Percentiles rank a stretch among this genome's conserved stretches.
Conservation (phyloP, 2,888 invertebrate genomes). For the Cheilosia impressa region DNA sequence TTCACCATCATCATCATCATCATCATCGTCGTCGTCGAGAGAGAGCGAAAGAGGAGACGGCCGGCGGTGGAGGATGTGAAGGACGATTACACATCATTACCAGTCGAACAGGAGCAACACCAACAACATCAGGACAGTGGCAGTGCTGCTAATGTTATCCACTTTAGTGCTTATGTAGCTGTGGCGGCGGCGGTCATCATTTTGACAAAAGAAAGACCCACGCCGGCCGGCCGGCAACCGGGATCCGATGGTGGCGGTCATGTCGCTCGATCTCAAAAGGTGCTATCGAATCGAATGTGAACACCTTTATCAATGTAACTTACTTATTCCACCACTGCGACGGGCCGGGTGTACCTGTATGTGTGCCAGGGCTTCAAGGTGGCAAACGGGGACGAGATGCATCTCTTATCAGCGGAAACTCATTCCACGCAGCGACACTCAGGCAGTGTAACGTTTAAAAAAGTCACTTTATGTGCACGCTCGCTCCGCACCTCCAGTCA, state of each 20-base stretch:
- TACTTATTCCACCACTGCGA: conserved; percentile 63
- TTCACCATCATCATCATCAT: conserved; percentile 76
- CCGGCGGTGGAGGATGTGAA: conserved; percentile 45
- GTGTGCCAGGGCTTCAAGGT: conserved; percentile 64
- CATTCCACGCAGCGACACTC: conserved; percentile 73
- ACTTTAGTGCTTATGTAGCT: conserved; percentile 61
- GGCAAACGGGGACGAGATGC: conserved; percentile 54
- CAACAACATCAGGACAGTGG: conserved; percentile 39
- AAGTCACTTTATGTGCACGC: conserved; percentile 64
- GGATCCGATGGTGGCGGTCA: conserved; percentile 63
- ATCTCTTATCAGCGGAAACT: conserved; percentile 67
- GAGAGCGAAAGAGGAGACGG: conserved; percentile 21
- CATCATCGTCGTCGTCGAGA: neutral
- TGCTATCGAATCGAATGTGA: conserved; percentile 76
- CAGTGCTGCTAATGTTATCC: conserved; percentile 70
- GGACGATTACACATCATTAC: conserved; percentile 75
- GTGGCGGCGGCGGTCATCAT: conserved; percentile 20
- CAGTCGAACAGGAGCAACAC: conserved; percentile 70
- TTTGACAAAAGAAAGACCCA: conserved; percentile 15
- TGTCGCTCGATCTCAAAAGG: conserved; percentile 75
- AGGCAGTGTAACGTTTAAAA: conserved; percentile 70
- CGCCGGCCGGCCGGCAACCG: neutral
- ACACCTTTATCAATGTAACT: conserved; percentile 76
- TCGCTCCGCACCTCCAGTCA: conserved; percentile 21
- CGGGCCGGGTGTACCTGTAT: neutral